phyloP scores from a whole-genome alignment of 1,140 invertebrate species.

The Polyergus mexicanus region DNA sequence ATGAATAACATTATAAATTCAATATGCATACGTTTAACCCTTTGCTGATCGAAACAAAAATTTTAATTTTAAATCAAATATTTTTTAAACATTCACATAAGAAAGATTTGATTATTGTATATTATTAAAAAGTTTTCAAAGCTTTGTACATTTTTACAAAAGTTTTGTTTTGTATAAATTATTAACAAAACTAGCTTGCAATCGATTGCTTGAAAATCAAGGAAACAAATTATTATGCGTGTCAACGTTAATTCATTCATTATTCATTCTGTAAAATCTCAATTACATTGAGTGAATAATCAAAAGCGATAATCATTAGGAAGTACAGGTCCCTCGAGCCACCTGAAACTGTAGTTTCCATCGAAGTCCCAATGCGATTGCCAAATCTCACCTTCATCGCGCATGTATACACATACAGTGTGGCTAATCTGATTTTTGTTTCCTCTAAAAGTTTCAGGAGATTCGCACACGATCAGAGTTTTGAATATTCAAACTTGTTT shows the following conservation, averaged over 20 bases:
- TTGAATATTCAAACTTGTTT: constrained; percentile 73
- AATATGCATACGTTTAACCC: background rate
- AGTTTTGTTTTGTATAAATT: background rate
- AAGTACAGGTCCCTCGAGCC: constrained; percentile 5
- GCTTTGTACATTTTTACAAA: background rate
- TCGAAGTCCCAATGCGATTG: constrained; percentile 38
- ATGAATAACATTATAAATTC: background rate
- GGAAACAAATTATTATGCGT: background rate
- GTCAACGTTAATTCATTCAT: too few species aligned
- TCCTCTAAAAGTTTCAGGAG: constrained; percentile 30
- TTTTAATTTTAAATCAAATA: constrained; percentile 1
- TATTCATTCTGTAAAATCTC: background rate
- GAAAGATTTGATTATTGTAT: background rate
- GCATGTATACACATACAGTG: background rate
- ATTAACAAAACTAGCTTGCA: background rate
- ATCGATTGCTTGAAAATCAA: background rate
- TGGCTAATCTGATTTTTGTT: constrained; percentile 68
- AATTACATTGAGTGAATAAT: constrained; percentile 12
- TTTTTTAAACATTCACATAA: background rate
- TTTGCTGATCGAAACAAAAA: background rate
- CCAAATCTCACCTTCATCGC: constrained; percentile 24
- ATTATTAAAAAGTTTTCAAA: background rate
- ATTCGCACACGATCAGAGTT: constrained; percentile 30
- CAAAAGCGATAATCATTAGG: background rate
- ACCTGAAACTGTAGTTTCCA: background rate